Conservation (phyloP, 2,888 invertebrate genomes). For the Aporophyla nigra region DNA sequence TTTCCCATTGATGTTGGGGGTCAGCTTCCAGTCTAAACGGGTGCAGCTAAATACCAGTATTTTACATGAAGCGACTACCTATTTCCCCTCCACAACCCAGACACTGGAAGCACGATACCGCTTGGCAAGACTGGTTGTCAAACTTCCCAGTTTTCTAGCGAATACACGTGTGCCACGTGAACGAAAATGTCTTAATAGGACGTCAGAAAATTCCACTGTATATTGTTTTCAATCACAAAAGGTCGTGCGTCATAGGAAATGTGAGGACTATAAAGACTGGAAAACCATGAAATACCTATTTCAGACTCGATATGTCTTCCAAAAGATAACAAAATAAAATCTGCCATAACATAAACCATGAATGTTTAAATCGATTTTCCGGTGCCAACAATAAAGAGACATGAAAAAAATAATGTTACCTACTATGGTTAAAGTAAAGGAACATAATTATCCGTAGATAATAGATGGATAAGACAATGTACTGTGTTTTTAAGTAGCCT, state of each 20-base stretch:
- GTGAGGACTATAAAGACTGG: background rate
- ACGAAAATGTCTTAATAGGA: too few relatives aligned
- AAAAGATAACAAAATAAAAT: background rate
- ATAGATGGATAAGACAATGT: background rate
- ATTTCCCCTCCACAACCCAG: background rate
- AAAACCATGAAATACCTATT: background rate
- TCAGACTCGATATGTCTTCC: background rate
- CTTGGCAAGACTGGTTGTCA: background rate
- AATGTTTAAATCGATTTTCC: background rate
- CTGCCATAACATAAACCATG: background rate
- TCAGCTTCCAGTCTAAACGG: too few relatives aligned
- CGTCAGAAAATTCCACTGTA: background rate
- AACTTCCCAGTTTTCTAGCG: too few relatives aligned
- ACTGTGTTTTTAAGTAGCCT: background rate
- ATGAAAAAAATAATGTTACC: background rate
- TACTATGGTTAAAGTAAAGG: background rate
- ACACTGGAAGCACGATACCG: too few relatives aligned
- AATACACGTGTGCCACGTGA: background rate
- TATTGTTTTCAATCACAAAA: background rate
- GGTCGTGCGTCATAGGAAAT: background rate
- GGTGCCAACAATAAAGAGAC: background rate
- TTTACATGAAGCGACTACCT: background rate
- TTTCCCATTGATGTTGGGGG: too few relatives aligned
- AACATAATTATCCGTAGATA: background rate
- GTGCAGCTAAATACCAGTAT: background rate